Conservation (phyloP, 2,113 vertebrate species). For the Emydocephalus ijimae region DNA sequence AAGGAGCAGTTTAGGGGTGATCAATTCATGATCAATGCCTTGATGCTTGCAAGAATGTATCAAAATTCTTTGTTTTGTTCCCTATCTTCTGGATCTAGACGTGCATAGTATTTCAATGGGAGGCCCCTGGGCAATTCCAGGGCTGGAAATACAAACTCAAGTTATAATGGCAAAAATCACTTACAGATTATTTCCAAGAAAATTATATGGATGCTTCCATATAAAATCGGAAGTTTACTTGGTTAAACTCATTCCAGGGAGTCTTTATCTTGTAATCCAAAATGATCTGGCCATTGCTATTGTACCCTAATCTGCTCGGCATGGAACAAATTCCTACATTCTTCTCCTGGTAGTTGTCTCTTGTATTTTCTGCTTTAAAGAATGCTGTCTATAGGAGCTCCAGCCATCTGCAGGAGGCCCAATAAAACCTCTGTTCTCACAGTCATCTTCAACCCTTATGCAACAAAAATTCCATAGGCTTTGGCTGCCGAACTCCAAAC, state of each 20-base stretch:
- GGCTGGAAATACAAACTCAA: neutral
- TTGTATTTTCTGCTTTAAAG: neutral
- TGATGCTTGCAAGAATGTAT: neutral
- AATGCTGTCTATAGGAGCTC: neutral
- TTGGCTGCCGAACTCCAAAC: neutral
- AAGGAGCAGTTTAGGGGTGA: neutral
- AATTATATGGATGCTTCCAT: neutral
- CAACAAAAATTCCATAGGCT: neutral
- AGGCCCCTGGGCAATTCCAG: neutral
- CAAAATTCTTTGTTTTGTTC: neutral
- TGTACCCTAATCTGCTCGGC: neutral
- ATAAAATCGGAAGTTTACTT: neutral
- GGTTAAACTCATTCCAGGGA: neutral
- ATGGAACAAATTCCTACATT: neutral
- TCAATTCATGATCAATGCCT: neutral
- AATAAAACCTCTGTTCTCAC: neutral
- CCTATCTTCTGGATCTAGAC: neutral
- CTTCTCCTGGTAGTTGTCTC: no score
- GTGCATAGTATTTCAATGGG: neutral
- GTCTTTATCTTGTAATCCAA: neutral
- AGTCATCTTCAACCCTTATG: neutral
- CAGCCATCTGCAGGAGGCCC: neutral
- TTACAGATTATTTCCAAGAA: neutral
- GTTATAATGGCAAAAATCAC: neutral
- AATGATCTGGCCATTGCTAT: neutral